Evolutionary conservation across 2,113 vertebrate species (phyloP).

Genomic region (Tricholaema leucomelas): DNA sequence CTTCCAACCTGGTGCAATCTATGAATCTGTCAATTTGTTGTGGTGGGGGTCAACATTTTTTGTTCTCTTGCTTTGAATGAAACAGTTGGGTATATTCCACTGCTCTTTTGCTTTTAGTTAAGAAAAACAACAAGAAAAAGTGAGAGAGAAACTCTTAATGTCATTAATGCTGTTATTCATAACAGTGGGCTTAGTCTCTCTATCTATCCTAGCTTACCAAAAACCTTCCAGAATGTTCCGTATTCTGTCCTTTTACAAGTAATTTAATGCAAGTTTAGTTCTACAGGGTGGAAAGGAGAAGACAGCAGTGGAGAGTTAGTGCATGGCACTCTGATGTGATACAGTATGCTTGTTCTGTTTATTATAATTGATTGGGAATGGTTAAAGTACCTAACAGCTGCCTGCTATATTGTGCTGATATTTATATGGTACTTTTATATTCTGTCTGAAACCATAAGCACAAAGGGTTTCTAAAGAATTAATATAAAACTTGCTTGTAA

Average conservation of each 20-base stretch:
- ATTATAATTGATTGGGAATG: constrained; percentile 56
- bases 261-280: constrained; percentile 49
- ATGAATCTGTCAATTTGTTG: neutral
- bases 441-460: constrained; percentile 69
- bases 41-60: neutral
- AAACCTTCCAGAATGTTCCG: neutral
- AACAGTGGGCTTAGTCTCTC: neutral
- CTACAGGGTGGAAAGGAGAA: constrained; percentile 30
- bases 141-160: neutral
- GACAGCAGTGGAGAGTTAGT: constrained; percentile 25
- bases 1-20: no score
- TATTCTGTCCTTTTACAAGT: constrained; percentile 28
- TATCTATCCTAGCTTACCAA: neutral
- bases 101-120: constrained; percentile 11
- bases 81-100: constrained; percentile 14
- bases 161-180: neutral
- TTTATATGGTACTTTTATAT: constrained; percentile 67
- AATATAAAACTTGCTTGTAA: constrained; percentile 69
- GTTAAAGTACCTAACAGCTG: constrained; percentile 65
- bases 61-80: constrained; percentile 17
- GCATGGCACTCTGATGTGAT: neutral
- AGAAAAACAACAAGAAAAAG: neutral
- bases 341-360: constrained; percentile 47
- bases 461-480: constrained; percentile 70
- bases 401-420: constrained; percentile 52